Percentiles rank a stretch among this genome's conserved stretches.
These are phyloP conservation scores for Mormyrus iriodes DNA, from an alignment of 2,113 vertebrate genomes.

Conservation along the genomic window DNA sequence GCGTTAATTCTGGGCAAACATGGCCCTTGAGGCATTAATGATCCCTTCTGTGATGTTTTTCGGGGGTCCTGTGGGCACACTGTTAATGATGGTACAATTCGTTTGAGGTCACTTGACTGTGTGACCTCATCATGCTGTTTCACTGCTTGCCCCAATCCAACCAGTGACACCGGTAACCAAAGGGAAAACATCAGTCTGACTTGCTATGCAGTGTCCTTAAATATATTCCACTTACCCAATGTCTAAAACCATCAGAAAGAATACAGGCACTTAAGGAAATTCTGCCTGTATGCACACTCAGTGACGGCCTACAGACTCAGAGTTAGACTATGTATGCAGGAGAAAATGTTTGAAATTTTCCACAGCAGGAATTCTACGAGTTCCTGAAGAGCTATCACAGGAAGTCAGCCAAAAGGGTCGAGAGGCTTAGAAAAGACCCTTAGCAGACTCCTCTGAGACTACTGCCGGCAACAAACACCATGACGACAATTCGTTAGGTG, in stretches of 20 bases:
- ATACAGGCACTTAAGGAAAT: slow-evolving; percentile 8
- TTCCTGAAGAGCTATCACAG: not conserved
- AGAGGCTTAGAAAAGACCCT: not conserved
- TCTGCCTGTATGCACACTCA: not conserved
- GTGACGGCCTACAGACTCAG: not conserved
- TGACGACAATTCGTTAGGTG: not conserved
- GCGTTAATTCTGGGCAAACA: not conserved
- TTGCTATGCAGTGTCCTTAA: slow-evolving; percentile 20
- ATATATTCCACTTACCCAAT: slow-evolving; percentile 24
- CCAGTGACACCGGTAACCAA: no score
- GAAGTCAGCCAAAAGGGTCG: not conserved
- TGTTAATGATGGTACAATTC: not conserved
- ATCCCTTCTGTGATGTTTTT: not conserved
- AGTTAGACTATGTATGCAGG: not conserved
- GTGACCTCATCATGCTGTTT: not conserved
- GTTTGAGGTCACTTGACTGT: not conserved
- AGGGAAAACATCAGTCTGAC: not conserved
- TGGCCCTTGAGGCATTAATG: not conserved
- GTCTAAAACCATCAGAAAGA: not conserved
- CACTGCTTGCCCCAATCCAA: not conserved
- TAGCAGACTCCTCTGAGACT: not conserved
- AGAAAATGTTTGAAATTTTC: slow-evolving; percentile 7
- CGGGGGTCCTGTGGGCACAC: not conserved
- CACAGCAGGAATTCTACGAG: not conserved
- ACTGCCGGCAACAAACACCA: not conserved